Evolutionary conservation across 1,140 invertebrate species (phyloP), one percentile per base, ranked within the genome.

Genomic region (Lepidurus apus): DNA sequence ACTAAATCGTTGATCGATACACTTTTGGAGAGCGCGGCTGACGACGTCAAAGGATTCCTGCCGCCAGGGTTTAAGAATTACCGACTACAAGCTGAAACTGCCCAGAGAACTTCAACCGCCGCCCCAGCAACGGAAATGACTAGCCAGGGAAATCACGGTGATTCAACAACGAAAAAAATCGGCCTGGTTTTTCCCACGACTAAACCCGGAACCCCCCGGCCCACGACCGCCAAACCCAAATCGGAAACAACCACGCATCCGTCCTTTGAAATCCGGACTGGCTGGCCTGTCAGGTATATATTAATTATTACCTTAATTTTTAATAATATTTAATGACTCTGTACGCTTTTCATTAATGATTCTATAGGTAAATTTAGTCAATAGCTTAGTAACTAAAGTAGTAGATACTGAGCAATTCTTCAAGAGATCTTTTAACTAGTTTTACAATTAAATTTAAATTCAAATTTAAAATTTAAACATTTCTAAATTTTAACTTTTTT

Each of bases 131-230:
- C 44, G 53, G 21, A 43, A 42, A 43, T 13, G 34, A 17, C 17
- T 1, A n/a, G 42, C 13, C 74, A 77, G 34, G 34, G 34, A 80
- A 65, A 44, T 42, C 43, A 65, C 26, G 53, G 53, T 65, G 53
- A 65, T 65, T 65, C 53, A 65, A 65, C 53, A 17, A 65, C 53
- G 53, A 65, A 65, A 21, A 65, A 65, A 21, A n/a, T 65, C 21
- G n/a, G 75, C 42, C 53, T 80, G 44, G 65, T 43, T 73, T 90
- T 24, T 84, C 81, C 24, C 85, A 81, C 79, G 83, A 81, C 80
- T 24, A 74, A 81, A n/a, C 84, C 82, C 53, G 80, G 80, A 0
- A 79, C 83, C 0, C 83, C 84, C 76, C 75, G 83, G 80, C 83
- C 81, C 1, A 83, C 84, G 73, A 80, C 81, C 77, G 73, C 81